phyloP scores from a whole-genome alignment of 2,113 vertebrate genomes.

The Oreochromis niloticus region DNA sequence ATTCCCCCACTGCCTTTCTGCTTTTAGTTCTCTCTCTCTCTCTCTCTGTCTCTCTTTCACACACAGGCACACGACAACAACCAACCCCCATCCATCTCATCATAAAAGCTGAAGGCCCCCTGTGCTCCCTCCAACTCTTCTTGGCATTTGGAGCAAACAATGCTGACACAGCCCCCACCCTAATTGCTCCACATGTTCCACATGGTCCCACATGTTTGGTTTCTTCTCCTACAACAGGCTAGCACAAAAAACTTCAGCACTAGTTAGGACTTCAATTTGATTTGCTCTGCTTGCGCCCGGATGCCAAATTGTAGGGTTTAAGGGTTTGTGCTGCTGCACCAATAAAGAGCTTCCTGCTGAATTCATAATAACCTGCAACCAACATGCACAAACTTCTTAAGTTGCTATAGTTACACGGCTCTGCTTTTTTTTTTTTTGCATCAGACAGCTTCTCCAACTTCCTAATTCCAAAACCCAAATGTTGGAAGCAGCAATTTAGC shows the following conservation, averaged over 20 bases:
- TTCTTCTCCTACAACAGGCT: constrained; percentile 36
- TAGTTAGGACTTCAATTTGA: neutral
- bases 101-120: constrained; percentile 47
- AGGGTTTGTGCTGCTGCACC: neutral
- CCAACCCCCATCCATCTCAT: constrained; percentile 53
- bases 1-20: constrained; percentile 37
- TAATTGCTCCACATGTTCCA: constrained; percentile 64
- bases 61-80: constrained; percentile 37
- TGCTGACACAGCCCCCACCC: constrained; percentile 63
- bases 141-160: constrained; percentile 68
- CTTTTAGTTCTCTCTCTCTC: constrained; percentile 26
- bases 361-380: constrained; percentile 44
- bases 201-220: constrained; percentile 49
- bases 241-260: constrained; percentile 1
- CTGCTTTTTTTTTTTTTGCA: neutral
- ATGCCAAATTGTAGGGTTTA: neutral
- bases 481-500: neutral
- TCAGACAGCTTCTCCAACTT: neutral
- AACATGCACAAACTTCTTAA: neutral
- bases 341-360: constrained; percentile 60
- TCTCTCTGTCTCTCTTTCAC: neutral
- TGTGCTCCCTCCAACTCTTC: constrained; percentile 43
- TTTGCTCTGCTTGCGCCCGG: neutral
- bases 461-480: constrained; percentile 19
- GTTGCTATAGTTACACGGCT: constrained; percentile 31